Percentiles rank a stretch among this genome's conserved stretches.
These are phyloP conservation scores for Anhinga rufa DNA, from an alignment of 2,113 vertebrate species.

Conservation along the genomic window DNA sequence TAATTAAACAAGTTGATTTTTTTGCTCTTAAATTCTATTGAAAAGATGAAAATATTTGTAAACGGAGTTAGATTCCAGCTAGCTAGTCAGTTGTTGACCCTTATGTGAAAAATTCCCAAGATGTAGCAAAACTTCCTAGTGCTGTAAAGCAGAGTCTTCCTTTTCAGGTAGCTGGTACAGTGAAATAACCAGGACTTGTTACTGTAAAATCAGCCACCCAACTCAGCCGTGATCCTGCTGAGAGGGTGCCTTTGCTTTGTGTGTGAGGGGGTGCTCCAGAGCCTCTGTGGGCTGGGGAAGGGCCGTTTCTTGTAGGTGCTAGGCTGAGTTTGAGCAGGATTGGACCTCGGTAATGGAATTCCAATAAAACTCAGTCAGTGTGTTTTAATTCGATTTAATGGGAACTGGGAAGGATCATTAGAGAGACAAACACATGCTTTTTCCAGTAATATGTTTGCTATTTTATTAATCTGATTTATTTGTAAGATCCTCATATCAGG, in stretches of 20 bases:
- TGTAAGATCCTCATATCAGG: not conserved
- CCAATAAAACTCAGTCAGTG: slow-evolving; percentile 19
- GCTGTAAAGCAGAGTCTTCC: not conserved
- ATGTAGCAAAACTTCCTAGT: not conserved
- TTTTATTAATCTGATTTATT: slow-evolving; percentile 48
- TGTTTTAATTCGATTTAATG: slow-evolving; percentile 49
- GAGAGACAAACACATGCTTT: slow-evolving; percentile 36
- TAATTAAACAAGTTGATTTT: not conserved
- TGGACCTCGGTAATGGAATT: slow-evolving; percentile 25
- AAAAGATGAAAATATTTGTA: slow-evolving; percentile 12
- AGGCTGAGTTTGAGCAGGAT: not conserved
- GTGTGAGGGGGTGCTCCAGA: not conserved
- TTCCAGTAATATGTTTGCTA: not conserved
- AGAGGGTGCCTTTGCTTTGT: not conserved
- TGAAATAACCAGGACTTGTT: not conserved
- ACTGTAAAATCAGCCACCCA: not conserved
- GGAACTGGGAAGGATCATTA: slow-evolving; percentile 21
- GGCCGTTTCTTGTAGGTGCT: fast-evolving
- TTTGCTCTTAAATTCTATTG: not conserved
- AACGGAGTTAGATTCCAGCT: not conserved
- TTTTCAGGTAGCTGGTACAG: not conserved
- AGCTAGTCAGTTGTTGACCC: not conserved
- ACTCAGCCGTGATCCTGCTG: not conserved
- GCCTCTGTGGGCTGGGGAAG: not conserved
- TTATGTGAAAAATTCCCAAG: not conserved